Evolutionary conservation across 2,888 invertebrate genomes (phyloP).

Genomic region (Myopa tessellatipennis): DNA sequence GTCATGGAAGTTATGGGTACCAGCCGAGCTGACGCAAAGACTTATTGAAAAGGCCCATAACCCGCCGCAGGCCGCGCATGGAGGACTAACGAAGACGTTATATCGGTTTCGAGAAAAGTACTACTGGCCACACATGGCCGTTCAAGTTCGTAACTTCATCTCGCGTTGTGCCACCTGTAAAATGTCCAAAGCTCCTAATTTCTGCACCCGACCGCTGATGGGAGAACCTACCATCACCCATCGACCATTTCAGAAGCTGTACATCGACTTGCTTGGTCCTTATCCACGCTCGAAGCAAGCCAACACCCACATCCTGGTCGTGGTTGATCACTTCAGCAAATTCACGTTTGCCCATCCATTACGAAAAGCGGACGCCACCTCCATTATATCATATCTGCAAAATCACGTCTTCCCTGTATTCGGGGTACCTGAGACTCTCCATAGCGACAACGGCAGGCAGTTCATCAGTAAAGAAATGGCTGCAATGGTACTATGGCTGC

Average conservation of each 20-base stretch:
- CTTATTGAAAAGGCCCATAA: too few relatives aligned
- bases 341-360: too few relatives aligned
- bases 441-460: slow-evolving; percentile 20
- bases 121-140: not conserved
- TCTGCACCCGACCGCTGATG: slow-evolving; percentile 3
- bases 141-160: not conserved
- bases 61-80: too few relatives aligned
- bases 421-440: slow-evolving; percentile 18
- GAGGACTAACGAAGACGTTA: too few relatives aligned
- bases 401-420: not conserved
- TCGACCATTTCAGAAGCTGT: too few relatives aligned
- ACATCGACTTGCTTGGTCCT: too few relatives aligned
- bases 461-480: slow-evolving; percentile 9
- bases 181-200: not conserved
- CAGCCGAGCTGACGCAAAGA: not conserved
- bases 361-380: too few relatives aligned
- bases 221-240: not conserved
- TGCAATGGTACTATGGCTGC: not conserved
- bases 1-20: not conserved
- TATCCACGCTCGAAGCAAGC: too few relatives aligned
- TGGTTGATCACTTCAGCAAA: not conserved
- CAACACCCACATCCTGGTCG: not conserved
- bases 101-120: not conserved
- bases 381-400: too few relatives aligned
- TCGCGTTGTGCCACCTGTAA: not conserved